phyloP scores from a whole-genome alignment of 2,888 invertebrate genomes.

The Cyaniris semiargus region DNA sequence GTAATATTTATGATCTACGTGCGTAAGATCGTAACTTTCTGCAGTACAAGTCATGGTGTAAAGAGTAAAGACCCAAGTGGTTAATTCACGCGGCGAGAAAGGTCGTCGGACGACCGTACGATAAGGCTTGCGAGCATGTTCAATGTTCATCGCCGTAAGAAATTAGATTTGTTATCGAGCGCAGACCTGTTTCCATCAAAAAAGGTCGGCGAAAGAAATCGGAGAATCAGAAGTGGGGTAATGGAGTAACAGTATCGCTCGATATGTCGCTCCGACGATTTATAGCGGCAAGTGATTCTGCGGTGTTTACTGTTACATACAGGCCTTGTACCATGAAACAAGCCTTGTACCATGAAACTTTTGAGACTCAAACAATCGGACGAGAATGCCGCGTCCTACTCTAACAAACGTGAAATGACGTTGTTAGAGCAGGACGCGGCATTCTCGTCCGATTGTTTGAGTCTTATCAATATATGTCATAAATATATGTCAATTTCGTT shows the following conservation, averaged over 20 bases:
- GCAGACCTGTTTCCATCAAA: background rate
- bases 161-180: background rate
- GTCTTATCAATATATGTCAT: too few relatives aligned
- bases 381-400: too few relatives aligned
- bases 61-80: background rate
- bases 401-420: too few relatives aligned
- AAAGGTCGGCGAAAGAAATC: slow-evolving; percentile 20
- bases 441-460: too few relatives aligned
- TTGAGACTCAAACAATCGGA: too few relatives aligned
- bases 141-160: background rate
- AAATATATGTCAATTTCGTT: too few relatives aligned
- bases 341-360: too few relatives aligned
- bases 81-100: slow-evolving; percentile 1
- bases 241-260: slow-evolving; percentile 5
- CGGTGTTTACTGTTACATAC: background rate
- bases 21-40: background rate
- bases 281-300: background rate
- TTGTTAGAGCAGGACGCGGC: too few relatives aligned
- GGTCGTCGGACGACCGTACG: background rate
- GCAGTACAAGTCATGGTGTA: background rate
- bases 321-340: too few relatives aligned
- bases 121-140: background rate
- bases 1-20: background rate
- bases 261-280: background rate
- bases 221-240: background rate